phyloP scores from a whole-genome alignment of 1,140 invertebrate species.

The Oreohelix idahoensis region DNA sequence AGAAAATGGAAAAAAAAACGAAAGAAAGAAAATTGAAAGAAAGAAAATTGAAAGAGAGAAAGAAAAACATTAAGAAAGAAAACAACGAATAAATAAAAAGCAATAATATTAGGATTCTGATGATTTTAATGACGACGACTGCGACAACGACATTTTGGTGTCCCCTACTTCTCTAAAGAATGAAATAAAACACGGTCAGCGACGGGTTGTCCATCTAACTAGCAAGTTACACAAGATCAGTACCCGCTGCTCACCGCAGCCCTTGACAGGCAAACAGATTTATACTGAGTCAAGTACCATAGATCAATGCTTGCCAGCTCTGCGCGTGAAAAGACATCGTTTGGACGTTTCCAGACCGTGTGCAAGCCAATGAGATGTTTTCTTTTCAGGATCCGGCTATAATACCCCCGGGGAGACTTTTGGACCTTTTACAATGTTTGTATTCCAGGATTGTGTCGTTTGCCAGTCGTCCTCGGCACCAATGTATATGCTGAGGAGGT shows the following conservation, averaged over 20 bases:
- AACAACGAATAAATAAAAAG: too few species aligned
- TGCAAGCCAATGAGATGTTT: constrained; percentile 30
- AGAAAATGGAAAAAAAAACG: too few species aligned
- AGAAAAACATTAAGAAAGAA: too few species aligned
- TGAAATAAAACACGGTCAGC: neutral
- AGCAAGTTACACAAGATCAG: neutral
- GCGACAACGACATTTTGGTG: too few species aligned
- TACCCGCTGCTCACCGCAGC: neutral
- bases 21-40: too few species aligned
- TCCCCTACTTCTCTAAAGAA: neutral
- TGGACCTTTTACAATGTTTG: constrained; percentile 5
- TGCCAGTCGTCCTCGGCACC: neutral
- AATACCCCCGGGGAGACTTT: neutral
- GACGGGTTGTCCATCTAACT: neutral
- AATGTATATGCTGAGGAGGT: neutral
- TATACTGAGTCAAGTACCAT: neutral
- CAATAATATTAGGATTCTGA: too few species aligned
- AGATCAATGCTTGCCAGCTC: constrained; percentile 1
- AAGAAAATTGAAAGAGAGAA: too few species aligned
- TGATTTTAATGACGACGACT: too few species aligned
- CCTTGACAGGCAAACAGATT: constrained; percentile 12
- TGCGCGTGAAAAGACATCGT: constrained; percentile 1
- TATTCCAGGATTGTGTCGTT: neutral
- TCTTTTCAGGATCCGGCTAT: neutral
- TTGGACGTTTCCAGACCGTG: neutral